Evolutionary conservation across 1,140 invertebrate species (phyloP), one percentile per base, ranked within the genome.

Genomic region (Musca vetustissima): DNA sequence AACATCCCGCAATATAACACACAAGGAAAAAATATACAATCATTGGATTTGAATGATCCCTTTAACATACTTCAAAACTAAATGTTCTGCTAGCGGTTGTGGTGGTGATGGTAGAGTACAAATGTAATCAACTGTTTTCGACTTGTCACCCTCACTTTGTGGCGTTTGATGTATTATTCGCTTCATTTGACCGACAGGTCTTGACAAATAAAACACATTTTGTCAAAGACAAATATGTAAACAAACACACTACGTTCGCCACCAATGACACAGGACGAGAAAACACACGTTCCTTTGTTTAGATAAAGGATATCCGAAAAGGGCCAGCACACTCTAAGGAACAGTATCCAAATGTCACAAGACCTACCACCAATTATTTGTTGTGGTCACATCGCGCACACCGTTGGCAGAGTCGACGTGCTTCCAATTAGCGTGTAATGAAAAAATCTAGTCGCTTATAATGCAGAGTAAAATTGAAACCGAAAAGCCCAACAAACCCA

Each of bases 91-190:
- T 52, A 52, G 52, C 22, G 49, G 64, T 57, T 36, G 49, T 55
- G 47, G 49, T 4, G 28, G n/a, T n/a, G n/a, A n/a, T n/a, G n/a
- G n/a, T n/a, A n/a, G n/a, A 25, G 32, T 22, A 59, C 36, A 67
- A 66, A 67, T 50, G 69, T 64, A 70, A 70, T 70, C 75, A 76
- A 77, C 76, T 74, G 75, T 73, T 75, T 71, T 67, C 74, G 76
- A 77, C 78, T 80, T 80, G 78, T 79, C 78, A 80, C 76, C 78
- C 78, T 76, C 73, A 76, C 73, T 80, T 73, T 77, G 74, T 73
- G 76, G 74, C 75, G 76, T 80, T 80, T 80, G 78, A 80, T 80
- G 78, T 80, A 80, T 80, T 80, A 80, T 77, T 76, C 75, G 78
- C 72, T 80, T 80, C 78, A 80, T 80, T 80, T 80, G 78, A 72